Evolutionary conservation across 2,113 vertebrate genomes (phyloP), one percentile per base, ranked within the genome.

Genomic region (Perognathus longimembris): DNA sequence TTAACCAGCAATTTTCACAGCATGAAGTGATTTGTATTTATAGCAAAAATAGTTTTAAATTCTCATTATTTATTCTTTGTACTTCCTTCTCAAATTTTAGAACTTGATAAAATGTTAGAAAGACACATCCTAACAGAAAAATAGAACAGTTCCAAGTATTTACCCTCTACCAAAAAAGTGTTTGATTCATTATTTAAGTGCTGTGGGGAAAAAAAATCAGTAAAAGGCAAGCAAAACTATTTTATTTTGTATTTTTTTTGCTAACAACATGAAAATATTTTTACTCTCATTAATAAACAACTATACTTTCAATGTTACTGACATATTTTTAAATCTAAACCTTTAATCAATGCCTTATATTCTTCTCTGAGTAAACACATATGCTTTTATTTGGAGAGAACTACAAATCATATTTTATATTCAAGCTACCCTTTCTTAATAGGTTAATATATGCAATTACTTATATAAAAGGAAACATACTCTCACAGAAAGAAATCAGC

Each of bases 301-400:
- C 22, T 73, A 7, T 45, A 45, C 40, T 86, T 34, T 74, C 38
- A 73, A 36, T 69, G 1, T 74, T 77, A 78, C 3, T 66, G 63
- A 28, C 84, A 80, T 2, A 67, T 81, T 85, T 82, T 80, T 73
- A 77, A 88, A 54, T 45, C 34, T 22, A 80, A 63, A 18, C 4
- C 30, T 75, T 84, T 78, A 73, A 30, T 90, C 7, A 83, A 40
- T 42, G 0, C 20, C 36, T 70, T 86, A 7, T 38, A 54, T 45
- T 80, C 14, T 50, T 89, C 74, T 88, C n/a, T 30, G 89, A 88
- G 80, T 74, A 79, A 22, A 69, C 17, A 54, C 17, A 84, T 24
- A 76, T 45, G 79, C 40, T 36, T 71, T 80, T 67, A 70, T 40
- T 17, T 36, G 57, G 12, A 54, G 34, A 69, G 9, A 12, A 38